phyloP scores from a whole-genome alignment of 2,113 vertebrate genomes.

The Melanotaenia duboulayi region DNA sequence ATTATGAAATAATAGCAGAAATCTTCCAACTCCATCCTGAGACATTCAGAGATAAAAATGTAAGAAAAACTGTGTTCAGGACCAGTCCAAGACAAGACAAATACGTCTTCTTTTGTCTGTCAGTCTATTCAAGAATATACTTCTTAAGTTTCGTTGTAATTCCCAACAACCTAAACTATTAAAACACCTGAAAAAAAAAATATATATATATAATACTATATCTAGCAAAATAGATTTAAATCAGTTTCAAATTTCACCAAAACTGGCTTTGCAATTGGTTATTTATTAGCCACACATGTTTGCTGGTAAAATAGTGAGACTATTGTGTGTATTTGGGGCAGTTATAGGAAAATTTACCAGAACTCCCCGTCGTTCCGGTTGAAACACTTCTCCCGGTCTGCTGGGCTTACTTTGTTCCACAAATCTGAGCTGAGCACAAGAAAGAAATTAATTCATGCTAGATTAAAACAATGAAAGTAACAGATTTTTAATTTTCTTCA shows the following conservation, averaged over 20 bases:
- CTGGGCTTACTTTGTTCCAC: conserved; percentile 32
- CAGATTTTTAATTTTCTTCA: too few relatives aligned
- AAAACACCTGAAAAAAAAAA: too few relatives aligned
- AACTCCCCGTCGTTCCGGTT: conserved; percentile 58
- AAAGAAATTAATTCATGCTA: background rate
- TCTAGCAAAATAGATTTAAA: too few relatives aligned
- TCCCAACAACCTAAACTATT: too few relatives aligned
- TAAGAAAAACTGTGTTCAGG: background rate
- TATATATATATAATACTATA: too few relatives aligned
- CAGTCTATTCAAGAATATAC: too few relatives aligned
- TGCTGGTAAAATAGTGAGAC: too few relatives aligned
- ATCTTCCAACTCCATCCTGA: conserved; percentile 63
- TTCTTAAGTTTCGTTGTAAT: too few relatives aligned
- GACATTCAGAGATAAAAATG: background rate
- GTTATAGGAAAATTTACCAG: conserved; percentile 39
- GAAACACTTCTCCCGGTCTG: conserved; percentile 34
- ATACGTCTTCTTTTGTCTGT: background rate
- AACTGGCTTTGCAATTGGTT: too few relatives aligned
- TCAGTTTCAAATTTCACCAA: too few relatives aligned
- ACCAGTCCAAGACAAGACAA: background rate
- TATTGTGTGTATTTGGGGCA: too few relatives aligned
- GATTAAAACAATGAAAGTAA: background rate
- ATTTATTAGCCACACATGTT: too few relatives aligned
- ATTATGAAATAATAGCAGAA: conserved; percentile 32
- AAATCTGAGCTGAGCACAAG: conserved; percentile 38